A percentile compares a stretch with the other conserved stretches of the same genome.
Conservation (phyloP, 2,113 vertebrate genomes). For the Proterorhinus semilunaris region DNA sequence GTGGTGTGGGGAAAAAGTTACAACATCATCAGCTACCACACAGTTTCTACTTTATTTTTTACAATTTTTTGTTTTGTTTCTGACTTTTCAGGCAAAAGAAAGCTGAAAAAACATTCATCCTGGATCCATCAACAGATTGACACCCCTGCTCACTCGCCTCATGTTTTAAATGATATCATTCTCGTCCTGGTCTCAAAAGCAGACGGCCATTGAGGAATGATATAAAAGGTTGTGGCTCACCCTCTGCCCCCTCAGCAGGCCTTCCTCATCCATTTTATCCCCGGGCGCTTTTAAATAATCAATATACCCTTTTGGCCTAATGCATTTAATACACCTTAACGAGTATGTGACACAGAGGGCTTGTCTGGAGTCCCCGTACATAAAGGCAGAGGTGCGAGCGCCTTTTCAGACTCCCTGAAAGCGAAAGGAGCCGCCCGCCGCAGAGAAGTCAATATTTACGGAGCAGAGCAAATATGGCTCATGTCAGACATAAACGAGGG, state of each 20-base stretch:
- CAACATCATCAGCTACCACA: too few relatives aligned
- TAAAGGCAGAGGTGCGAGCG: neutral
- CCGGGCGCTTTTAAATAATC: slow-evolving; percentile 66
- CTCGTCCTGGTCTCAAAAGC: slow-evolving; percentile 19
- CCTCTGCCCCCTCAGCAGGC: slow-evolving; percentile 49
- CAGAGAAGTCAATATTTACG: slow-evolving; percentile 1
- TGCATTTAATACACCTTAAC: slow-evolving; percentile 50
- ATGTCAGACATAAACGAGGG: too few relatives aligned
- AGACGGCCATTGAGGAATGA: slow-evolving; percentile 45
- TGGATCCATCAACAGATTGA: slow-evolving; percentile 11
- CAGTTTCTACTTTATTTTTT: too few relatives aligned
- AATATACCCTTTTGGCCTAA: slow-evolving; percentile 51
- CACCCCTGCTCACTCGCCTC: slow-evolving; percentile 22
- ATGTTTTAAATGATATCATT: slow-evolving; percentile 54
- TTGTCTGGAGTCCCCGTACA: slow-evolving; percentile 26
- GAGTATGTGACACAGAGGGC: slow-evolving; percentile 37
- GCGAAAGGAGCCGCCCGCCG: neutral
- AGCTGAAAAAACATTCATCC: neutral
- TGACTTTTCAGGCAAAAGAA: too few relatives aligned
- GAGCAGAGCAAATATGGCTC: neutral
- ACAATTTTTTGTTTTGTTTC: too few relatives aligned
- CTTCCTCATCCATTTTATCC: slow-evolving; percentile 55
- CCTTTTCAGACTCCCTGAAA: slow-evolving; percentile 3
- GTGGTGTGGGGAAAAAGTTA: too few relatives aligned
- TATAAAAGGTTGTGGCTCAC: slow-evolving; percentile 59